A percentile compares a stretch with the other conserved stretches of the same genome.
phyloP scores from a whole-genome alignment of 2,797 vertebrate species.

The Pogonophryne albipinna region DNA sequence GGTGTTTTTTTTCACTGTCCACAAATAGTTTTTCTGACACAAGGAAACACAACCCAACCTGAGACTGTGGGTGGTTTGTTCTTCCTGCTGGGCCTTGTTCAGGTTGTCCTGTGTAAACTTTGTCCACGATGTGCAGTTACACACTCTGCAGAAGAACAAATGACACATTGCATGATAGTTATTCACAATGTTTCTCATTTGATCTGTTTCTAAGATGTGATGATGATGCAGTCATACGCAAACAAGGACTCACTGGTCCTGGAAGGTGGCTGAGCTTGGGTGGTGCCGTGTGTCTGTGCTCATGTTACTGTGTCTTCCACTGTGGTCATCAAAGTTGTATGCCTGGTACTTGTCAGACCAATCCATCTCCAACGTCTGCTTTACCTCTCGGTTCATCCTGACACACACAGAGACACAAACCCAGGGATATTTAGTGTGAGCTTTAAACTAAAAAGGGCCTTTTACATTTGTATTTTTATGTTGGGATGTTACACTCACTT shows the following conservation, averaged over 20 bases:
- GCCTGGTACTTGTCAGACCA: slow-evolving; percentile 94
- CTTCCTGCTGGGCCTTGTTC: slow-evolving; percentile 83
- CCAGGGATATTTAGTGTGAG: not conserved
- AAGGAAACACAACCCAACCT: slow-evolving; percentile 54
- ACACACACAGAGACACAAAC: slow-evolving; percentile 22
- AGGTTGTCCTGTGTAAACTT: slow-evolving; percentile 89
- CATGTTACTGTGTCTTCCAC: slow-evolving; percentile 82
- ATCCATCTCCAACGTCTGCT: slow-evolving; percentile 89
- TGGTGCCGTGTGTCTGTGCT: slow-evolving; percentile 87
- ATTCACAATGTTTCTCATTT: not conserved
- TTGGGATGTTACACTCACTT: slow-evolving; percentile 78
- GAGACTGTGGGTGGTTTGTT: slow-evolving; percentile 84
- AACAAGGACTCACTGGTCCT: slow-evolving; percentile 88
- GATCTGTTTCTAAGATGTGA: not conserved
- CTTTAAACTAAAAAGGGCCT: not conserved
- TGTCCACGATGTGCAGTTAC: slow-evolving; percentile 84
- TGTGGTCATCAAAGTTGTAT: slow-evolving; percentile 86
- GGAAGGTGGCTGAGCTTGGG: slow-evolving; percentile 82
- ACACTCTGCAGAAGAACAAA: slow-evolving; percentile 80
- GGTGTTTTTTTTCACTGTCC: too few species aligned
- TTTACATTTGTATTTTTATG: not conserved
- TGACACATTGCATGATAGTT: not conserved
- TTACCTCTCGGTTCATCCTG: slow-evolving; percentile 88
- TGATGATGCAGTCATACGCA: not conserved
- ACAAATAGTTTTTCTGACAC: too few species aligned